Evolutionary conservation across 2,888 invertebrate genomes (phyloP).

Genomic region (Temnothorax unifasciatus): DNA sequence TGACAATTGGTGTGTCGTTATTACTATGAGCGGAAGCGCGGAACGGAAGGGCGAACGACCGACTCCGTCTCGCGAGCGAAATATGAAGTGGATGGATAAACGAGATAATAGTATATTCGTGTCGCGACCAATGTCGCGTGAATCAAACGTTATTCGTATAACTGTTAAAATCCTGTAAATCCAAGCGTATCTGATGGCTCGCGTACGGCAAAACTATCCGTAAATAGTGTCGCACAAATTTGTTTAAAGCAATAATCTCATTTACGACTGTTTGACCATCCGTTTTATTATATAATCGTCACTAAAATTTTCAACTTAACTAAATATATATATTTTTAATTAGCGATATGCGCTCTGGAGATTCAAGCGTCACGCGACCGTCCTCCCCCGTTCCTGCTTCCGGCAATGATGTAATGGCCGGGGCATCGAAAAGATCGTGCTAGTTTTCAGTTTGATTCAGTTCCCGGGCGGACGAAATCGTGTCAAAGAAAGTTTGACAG

Average conservation of each 20-base stretch:
- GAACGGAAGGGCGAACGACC: constrained; percentile 32
- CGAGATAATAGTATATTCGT: constrained; percentile 32
- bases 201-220: not conserved
- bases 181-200: not conserved
- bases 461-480: constrained; percentile 3
- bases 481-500: constrained; percentile 21
- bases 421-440: constrained; percentile 16
- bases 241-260: constrained; percentile 1
- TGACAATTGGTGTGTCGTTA: constrained; percentile 30
- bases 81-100: constrained; percentile 36
- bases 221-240: not conserved
- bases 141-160: constrained; percentile 24
- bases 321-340: not conserved
- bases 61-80: constrained; percentile 24
- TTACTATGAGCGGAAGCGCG: constrained; percentile 40
- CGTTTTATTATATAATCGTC: not conserved
- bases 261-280: not conserved
- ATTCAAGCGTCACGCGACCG: not conserved
- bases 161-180: constrained; percentile 28
- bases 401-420: constrained; percentile 13
- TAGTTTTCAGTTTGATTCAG: constrained; percentile 9
- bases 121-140: constrained; percentile 14
- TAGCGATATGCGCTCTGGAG: not conserved
- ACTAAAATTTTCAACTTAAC: not conserved
- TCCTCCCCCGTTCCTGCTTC: constrained; percentile 28